Evolutionary conservation across 2,113 vertebrate species (phyloP).

Genomic region (Sula dactylatra): DNA sequence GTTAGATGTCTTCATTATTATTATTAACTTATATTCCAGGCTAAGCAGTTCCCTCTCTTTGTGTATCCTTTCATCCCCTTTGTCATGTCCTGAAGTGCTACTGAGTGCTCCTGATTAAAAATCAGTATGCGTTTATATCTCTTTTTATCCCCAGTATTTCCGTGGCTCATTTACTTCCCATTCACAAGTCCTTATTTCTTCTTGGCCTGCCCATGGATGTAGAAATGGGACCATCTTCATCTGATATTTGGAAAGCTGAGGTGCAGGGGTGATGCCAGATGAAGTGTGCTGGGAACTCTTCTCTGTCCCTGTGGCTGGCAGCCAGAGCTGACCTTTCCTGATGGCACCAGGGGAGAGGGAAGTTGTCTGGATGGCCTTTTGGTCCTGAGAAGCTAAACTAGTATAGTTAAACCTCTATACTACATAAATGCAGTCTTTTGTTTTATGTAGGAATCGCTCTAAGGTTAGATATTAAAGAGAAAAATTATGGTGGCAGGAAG

Average conservation of each 20-base stretch:
- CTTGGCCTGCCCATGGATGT: not conserved
- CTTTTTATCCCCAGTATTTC: not conserved
- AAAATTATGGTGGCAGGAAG: not conserved
- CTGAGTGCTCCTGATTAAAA: not conserved
- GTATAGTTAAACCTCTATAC: not conserved
- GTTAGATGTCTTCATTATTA: conserved; percentile 19
- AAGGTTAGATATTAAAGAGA: not conserved
- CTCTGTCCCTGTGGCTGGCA: not conserved
- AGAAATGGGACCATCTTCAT: not conserved
- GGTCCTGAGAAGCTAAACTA: not conserved
- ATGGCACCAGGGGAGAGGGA: not conserved
- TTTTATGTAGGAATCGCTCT: not conserved
- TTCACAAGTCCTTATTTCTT: not conserved
- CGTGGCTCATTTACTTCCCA: not conserved
- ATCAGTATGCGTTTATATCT: not conserved
- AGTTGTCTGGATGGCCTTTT: not conserved
- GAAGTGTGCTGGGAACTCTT: not conserved
- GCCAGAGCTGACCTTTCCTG: not conserved
- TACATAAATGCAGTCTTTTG: not conserved
- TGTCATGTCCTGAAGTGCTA: not conserved
- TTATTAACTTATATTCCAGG: conserved; percentile 22
- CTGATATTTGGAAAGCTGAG: not conserved
- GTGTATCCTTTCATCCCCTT: not conserved
- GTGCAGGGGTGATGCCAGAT: not conserved
- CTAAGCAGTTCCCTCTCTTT: not conserved